Evolutionary conservation across 2,888 invertebrate species (phyloP), one percentile per base, ranked within the genome.

Genomic region (Nineta flava): DNA sequence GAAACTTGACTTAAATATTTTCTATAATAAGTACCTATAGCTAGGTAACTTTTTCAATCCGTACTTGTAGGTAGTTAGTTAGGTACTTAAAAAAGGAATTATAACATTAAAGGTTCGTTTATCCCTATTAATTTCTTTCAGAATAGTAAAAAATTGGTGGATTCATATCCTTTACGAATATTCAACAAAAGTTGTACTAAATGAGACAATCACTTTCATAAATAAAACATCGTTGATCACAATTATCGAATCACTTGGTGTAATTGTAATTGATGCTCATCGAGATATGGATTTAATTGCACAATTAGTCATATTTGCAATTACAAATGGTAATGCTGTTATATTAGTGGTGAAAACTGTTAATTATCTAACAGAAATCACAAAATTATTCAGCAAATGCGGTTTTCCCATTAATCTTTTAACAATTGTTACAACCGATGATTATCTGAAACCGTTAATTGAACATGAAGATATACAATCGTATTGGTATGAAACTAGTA

Each of bases 211-310:
- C 7, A 34, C 45, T 9, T 47, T 49, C 44, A 19, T 40, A 43
- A 46, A 47, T n/a, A 47, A 42, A 9, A 47, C 48, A 13, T 21
- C 47, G 13, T 15, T 52, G 15, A 46, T 31, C 42, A 42, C 45
- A 26, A 44, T 44, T 15, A 49, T 54, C 48, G 59, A 58, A 53
- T 57, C 63, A 9, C 50, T 54, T 46, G 65, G 38, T 13, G 15
- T 38, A 38, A 38, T 38, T 15, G 38, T 38, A 5, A 38, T 38
- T 12, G 38, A 38, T 38, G 38, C 38, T 2, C 2, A 13, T 15
- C 26, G 26, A 5, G 38, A 38, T 38, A 13, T 38, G n/a, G 38
- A 38, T 38, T 13, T 38, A 38, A 38, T 38, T 38, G 38, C 38
- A 38, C 38, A 38, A 38, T 38, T 38, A 38, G 15, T 38, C 12